Evolutionary conservation across 64 coral and sea anemone genomes (phyloP).

Genomic region (Porites lutea): DNA sequence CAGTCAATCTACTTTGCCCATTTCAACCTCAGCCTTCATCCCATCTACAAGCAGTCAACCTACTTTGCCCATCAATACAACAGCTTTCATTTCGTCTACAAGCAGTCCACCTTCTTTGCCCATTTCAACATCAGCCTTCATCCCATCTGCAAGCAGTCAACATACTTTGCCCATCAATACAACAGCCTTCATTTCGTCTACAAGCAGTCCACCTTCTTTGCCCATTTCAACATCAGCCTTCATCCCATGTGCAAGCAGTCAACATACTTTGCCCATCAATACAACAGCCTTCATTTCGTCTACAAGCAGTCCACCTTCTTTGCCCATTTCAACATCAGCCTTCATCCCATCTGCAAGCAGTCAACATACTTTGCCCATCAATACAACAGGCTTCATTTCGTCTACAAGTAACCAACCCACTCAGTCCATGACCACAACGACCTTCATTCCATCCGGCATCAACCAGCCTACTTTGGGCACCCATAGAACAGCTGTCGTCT

Average conservation of each 20-base stretch:
- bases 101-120: neutral
- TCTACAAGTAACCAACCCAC: neutral
- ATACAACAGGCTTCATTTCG: neutral
- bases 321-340: neutral
- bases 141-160: neutral
- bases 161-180: neutral
- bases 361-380: neutral
- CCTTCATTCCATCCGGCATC: neutral
- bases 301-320: too few species aligned
- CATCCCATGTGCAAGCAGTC: neutral
- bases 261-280: neutral
- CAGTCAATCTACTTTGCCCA: neutral
- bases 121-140: neutral
- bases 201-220: neutral
- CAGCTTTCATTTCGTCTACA: too few species aligned
- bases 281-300: too few species aligned
- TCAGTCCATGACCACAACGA: neutral
- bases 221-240: neutral
- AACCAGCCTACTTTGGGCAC: neutral
- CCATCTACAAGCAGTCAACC: neutral
- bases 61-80: neutral
- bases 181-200: neutral
- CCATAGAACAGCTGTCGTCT: neutral
- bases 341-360: neutral
- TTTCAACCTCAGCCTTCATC: neutral